Evolutionary conservation across 2,888 invertebrate species (phyloP).

Genomic region (Fragum sueziense): DNA sequence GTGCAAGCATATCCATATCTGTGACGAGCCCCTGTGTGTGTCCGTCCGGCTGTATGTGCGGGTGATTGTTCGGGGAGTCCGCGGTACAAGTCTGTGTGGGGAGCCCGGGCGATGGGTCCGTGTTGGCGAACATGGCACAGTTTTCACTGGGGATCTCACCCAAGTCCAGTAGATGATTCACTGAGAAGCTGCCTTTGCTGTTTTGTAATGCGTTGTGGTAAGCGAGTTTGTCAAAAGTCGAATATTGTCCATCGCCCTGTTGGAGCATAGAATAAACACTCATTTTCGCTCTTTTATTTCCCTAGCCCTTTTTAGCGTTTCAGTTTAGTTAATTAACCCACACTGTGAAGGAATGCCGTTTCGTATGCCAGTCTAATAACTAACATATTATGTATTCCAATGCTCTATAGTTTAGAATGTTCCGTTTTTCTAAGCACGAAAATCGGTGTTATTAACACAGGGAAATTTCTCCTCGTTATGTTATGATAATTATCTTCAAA

Average conservation of each 20-base stretch:
- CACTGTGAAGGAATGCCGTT: conserved; percentile 49
- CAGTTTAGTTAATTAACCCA: conserved; percentile 52
- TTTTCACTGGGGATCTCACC: conserved; percentile 75
- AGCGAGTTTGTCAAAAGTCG: conserved; percentile 71
- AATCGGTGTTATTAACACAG: conserved; percentile 14
- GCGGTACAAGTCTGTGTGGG: conserved; percentile 69
- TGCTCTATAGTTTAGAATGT: background rate
- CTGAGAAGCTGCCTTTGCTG: conserved; percentile 74
- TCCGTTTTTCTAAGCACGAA: conserved; percentile 1
- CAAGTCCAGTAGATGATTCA: conserved; percentile 74
- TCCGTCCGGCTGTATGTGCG: conserved; percentile 39
- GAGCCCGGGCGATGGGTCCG: conserved; percentile 70
- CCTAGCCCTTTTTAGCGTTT: conserved; percentile 25
- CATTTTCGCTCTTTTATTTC: conserved; percentile 52
- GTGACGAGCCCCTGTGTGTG: conserved; percentile 47
- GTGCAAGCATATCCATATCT: conserved; percentile 52
- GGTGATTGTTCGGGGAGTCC: conserved; percentile 51
- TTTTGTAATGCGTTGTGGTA: conserved; percentile 70
- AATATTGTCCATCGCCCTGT: conserved; percentile 66
- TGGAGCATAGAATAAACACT: conserved; percentile 68
- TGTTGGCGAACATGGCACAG: conserved; percentile 75
- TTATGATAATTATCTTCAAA: conserved; percentile 23
- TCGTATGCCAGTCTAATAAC: conserved; percentile 40
- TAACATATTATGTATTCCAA: conserved; percentile 55
- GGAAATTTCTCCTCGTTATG: conserved; percentile 11